phyloP scores from a whole-genome alignment of 2,113 vertebrate species.

The Colossoma macropomum region DNA sequence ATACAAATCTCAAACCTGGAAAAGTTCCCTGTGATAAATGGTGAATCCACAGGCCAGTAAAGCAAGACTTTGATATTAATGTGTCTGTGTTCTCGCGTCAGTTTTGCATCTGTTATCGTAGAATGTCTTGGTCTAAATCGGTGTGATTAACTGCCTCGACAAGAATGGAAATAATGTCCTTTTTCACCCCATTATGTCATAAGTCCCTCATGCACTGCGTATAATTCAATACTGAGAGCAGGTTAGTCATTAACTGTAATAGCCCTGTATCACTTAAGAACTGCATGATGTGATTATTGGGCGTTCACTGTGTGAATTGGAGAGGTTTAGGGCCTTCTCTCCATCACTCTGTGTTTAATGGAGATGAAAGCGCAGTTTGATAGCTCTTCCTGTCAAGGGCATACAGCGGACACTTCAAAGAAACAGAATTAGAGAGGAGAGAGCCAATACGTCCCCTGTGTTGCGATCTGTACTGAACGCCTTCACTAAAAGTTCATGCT shows the following conservation, averaged over 20 bases:
- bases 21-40: slow-evolving; percentile 1
- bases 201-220: background rate
- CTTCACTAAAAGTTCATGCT: background rate
- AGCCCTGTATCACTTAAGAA: background rate
- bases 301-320: background rate
- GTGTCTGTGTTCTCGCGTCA: slow-evolving; percentile 12
- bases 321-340: background rate
- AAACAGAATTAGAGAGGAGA: background rate
- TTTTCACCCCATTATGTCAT: background rate
- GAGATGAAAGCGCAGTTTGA: background rate
- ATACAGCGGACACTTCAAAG: background rate
- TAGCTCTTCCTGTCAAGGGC: background rate
- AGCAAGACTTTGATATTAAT: background rate
- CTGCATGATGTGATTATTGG: background rate
- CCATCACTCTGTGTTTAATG: background rate
- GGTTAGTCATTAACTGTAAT: slow-evolving; percentile 8
- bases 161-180: background rate
- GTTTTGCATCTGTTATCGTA: background rate
- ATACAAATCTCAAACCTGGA: background rate
- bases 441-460: background rate
- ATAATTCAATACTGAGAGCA: background rate
- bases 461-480: background rate
- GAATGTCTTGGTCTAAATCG: background rate
- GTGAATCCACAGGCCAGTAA: background rate
- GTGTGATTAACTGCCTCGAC: slow-evolving; percentile 6